These are phyloP conservation scores for Xyliphius kryptos DNA, from an alignment of 2,113 vertebrate species.

Conservation along the genomic window DNA sequence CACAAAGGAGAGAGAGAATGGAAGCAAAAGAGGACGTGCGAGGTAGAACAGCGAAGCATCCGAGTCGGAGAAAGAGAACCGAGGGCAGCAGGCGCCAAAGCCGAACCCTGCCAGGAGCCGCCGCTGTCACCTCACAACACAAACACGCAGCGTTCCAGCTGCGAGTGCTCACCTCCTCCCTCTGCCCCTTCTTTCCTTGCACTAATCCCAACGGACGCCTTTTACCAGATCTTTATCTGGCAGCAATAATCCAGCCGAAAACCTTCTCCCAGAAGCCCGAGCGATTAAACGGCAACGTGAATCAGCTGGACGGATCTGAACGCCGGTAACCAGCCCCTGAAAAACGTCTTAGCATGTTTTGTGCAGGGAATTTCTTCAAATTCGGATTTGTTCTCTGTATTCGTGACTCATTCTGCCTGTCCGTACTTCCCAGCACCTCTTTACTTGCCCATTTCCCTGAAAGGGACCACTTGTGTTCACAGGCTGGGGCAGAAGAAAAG, in stretches of 20 bases:
- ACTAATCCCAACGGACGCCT: slow-evolving; percentile 2
- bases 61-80: slow-evolving; percentile 16
- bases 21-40: slow-evolving; percentile 30
- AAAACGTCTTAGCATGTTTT: not conserved
- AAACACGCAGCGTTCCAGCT: slow-evolving; percentile 52
- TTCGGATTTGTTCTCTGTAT: not conserved
- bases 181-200: slow-evolving; percentile 8
- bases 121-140: slow-evolving; percentile 53
- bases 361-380: slow-evolving; percentile 5
- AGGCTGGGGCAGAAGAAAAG: not conserved
- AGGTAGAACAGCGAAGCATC: slow-evolving; percentile 42
- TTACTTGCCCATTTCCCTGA: slow-evolving; percentile 10
- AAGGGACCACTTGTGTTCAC: slow-evolving; percentile 16
- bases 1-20: slow-evolving; percentile 64
- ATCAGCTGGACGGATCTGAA: not conserved
- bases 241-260: slow-evolving; percentile 30
- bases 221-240: not conserved
- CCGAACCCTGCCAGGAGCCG: slow-evolving; percentile 27
- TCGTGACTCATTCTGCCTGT: not conserved
- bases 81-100: slow-evolving; percentile 52
- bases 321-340: not conserved
- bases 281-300: not conserved
- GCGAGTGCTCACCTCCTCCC: slow-evolving; percentile 48
- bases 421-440: slow-evolving; percentile 1
- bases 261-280: not conserved